Conservation (phyloP, 2,888 invertebrate genomes). For the Eupeodes latifasciatus region DNA sequence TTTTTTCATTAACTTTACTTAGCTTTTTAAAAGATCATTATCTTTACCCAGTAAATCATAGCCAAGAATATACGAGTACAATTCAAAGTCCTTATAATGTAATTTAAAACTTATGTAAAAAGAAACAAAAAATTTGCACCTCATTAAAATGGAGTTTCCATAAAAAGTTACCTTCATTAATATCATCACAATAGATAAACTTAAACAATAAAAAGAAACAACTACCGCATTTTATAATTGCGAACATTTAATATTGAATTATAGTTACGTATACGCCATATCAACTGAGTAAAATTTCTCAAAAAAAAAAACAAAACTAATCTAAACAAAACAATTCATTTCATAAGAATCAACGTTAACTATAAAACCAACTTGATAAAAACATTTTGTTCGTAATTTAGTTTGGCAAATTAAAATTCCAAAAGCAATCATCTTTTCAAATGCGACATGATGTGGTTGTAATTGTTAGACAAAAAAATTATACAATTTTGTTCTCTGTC, state of each 20-base stretch:
- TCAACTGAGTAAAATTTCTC: background rate
- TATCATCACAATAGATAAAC: background rate
- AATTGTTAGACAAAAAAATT: slow-evolving; percentile 29
- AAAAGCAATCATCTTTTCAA: slow-evolving; percentile 40
- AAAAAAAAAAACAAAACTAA: background rate
- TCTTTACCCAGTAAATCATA: background rate
- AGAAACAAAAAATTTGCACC: background rate
- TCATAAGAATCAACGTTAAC: slow-evolving; percentile 21
- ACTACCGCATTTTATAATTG: slow-evolving; percentile 37
- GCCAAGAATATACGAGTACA: background rate
- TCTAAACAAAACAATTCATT: slow-evolving; percentile 3
- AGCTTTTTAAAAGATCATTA: background rate
- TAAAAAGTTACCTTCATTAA: slow-evolving; percentile 36
- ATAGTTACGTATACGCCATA: slow-evolving; percentile 55
- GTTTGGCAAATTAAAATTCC: slow-evolving; percentile 46
- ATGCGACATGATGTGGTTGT: background rate
- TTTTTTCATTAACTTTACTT: too few species aligned
- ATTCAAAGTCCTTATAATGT: background rate
- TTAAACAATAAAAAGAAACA: background rate
- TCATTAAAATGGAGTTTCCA: slow-evolving; percentile 1
- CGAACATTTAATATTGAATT: slow-evolving; percentile 47
- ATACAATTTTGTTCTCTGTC: slow-evolving; percentile 12
- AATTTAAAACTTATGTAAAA: background rate
- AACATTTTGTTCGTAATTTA: slow-evolving; percentile 17
- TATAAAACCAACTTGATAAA: background rate